Evolutionary conservation across 2,113 vertebrate species (phyloP).

Genomic region (Galbula dea): DNA sequence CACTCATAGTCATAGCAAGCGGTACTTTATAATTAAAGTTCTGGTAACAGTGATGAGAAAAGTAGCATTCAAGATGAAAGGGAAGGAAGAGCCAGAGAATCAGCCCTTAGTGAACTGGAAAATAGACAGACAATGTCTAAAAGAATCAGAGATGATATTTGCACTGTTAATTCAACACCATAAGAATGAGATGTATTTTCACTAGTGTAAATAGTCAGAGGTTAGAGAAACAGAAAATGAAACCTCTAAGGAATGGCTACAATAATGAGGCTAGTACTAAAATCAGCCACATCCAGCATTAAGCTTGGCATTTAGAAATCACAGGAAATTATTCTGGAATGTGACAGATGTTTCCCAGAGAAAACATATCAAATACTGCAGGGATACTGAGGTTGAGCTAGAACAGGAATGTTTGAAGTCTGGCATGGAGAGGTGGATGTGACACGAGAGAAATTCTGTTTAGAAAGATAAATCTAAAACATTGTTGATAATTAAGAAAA

Average conservation of each 20-base stretch:
- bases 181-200: slow-evolving; percentile 34
- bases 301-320: slow-evolving; percentile 18
- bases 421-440: neutral
- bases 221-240: neutral
- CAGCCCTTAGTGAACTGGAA: neutral
- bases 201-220: slow-evolving; percentile 13
- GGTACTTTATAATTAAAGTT: neutral
- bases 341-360: neutral
- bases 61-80: neutral
- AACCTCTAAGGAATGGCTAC: neutral
- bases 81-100: neutral
- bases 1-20: neutral
- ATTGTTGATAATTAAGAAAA: neutral
- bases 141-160: slow-evolving; percentile 40
- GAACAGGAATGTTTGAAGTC: slow-evolving; percentile 4
- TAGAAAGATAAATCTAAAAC: neutral
- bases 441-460: neutral
- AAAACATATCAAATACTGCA: neutral
- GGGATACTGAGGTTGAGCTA: neutral
- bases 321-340: neutral
- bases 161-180: slow-evolving; percentile 9
- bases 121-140: slow-evolving; percentile 14
- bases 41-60: neutral
- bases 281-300: neutral
- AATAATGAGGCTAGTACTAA: slow-evolving; percentile 4